phyloP scores from a whole-genome alignment of 2,888 invertebrate genomes.

The Lasioglossum malachurum region DNA sequence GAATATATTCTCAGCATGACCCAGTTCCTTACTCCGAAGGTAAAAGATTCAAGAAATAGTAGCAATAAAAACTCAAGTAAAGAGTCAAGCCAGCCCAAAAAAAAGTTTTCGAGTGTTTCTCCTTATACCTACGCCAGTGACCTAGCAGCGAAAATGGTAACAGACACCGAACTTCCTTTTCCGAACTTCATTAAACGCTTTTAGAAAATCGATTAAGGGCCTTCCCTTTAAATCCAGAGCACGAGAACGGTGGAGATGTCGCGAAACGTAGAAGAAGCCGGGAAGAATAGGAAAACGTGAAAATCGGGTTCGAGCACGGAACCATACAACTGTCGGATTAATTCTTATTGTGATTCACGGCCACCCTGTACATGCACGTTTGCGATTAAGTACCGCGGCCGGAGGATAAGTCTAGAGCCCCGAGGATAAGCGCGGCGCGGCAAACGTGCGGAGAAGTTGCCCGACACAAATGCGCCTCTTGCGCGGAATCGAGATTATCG shows the following conservation, averaged over 20 bases:
- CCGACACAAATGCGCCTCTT: constrained; percentile 42
- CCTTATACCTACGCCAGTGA: no score
- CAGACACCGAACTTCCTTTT: not conserved
- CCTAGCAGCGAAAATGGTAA: not conserved
- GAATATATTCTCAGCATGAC: not conserved
- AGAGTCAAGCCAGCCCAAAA: no score
- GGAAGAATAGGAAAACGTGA: constrained; percentile 11
- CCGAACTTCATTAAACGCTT: not conserved
- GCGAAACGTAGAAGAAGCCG: not conserved
- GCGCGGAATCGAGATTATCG: constrained; percentile 68
- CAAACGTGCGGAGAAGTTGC: constrained; percentile 23
- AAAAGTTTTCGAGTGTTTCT: no score
- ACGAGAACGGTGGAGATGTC: not conserved
- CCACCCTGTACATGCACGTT: constrained; percentile 20
- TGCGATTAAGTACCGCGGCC: constrained; percentile 24
- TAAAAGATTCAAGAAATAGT: not conserved
- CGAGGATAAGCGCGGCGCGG: constrained; percentile 26
- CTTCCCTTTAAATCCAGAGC: not conserved
- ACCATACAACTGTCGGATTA: constrained; percentile 11
- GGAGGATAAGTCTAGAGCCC: constrained; percentile 16
- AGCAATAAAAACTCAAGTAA: not conserved
- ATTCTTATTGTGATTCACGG: constrained; percentile 15
- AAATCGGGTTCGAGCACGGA: not conserved
- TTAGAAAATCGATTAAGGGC: not conserved
- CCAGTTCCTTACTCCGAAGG: not conserved